phyloP scores from a whole-genome alignment of 2,888 invertebrate species.

The Falcaria lacertinaria region DNA sequence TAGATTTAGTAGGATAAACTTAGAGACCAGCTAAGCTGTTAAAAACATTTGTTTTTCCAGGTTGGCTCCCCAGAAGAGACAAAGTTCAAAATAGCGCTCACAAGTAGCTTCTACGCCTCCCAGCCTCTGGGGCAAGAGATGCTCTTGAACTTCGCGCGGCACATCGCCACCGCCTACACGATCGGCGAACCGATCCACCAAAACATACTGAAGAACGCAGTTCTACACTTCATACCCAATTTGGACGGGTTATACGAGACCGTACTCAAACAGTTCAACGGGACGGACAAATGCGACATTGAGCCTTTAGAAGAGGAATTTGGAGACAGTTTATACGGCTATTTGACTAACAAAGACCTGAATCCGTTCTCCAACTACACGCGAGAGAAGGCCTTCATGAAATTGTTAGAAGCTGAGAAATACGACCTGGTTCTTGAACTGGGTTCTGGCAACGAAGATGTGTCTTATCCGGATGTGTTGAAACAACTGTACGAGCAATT shows the following conservation, averaged over 20 bases:
- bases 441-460: constrained; percentile 85
- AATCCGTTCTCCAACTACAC: constrained; percentile 64
- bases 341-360: constrained; percentile 55
- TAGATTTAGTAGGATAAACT: too few species aligned
- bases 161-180: constrained; percentile 85
- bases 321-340: constrained; percentile 81
- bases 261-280: constrained; percentile 45
- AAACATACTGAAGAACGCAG: constrained; percentile 83
- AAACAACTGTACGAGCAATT: constrained; percentile 69
- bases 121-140: constrained; percentile 93
- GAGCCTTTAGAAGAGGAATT: constrained; percentile 78
- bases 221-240: constrained; percentile 89
- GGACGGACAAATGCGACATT: constrained; percentile 51
- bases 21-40: too few species aligned
- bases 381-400: constrained; percentile 81
- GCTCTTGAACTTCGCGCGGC: constrained; percentile 88
- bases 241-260: constrained; percentile 54
- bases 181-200: constrained; percentile 83
- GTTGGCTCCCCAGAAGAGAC: constrained; percentile 87
- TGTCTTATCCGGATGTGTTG: constrained; percentile 71
- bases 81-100: constrained; percentile 90
- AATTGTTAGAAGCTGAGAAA: constrained; percentile 82
- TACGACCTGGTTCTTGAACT: constrained; percentile 87
- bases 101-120: constrained; percentile 90
- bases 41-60: too few species aligned